Conservation (phyloP, 2,888 invertebrate species). For the Didymodactylos carnosus region DNA sequence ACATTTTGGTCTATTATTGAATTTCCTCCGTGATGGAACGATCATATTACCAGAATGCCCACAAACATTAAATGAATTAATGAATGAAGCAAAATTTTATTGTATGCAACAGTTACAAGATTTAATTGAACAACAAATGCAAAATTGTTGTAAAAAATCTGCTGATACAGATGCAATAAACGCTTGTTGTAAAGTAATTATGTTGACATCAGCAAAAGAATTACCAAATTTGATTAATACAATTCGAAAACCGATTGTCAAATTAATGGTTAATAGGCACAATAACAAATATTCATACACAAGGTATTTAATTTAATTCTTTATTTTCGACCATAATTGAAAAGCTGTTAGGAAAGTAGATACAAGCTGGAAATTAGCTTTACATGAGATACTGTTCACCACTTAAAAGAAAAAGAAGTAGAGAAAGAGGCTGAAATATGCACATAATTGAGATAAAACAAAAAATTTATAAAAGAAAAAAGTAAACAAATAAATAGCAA, state of each 20-base stretch:
- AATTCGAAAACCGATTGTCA: background rate
- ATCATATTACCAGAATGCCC: background rate
- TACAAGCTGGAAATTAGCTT: too few species aligned
- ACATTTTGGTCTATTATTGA: slow-evolving; percentile 13
- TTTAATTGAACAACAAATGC: slow-evolving; percentile 6
- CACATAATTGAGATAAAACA: too few species aligned
- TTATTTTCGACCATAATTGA: too few species aligned
- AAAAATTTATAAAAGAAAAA: too few species aligned
- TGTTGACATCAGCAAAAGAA: background rate
- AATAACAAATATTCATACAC: slow-evolving; percentile 14
- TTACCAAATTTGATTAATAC: background rate
- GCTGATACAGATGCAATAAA: background rate
- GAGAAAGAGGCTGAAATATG: too few species aligned
- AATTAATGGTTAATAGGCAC: slow-evolving; percentile 10
- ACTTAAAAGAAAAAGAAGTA: too few species aligned
- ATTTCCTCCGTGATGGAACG: slow-evolving; percentile 11
- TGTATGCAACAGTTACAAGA: slow-evolving; percentile 3
- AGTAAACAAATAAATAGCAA: too few species aligned
- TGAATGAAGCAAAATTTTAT: slow-evolving; percentile 12
- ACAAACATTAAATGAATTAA: slow-evolving; percentile 7
- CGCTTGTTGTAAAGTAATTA: background rate
- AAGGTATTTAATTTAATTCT: too few species aligned
- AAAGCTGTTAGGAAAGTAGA: too few species aligned
- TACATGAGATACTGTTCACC: too few species aligned
- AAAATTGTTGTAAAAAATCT: background rate